A percentile compares a stretch with the other conserved stretches of the same genome.
Conservation (phyloP, 2,888 invertebrate genomes). For the Macrosiphum euphorbiae region DNA sequence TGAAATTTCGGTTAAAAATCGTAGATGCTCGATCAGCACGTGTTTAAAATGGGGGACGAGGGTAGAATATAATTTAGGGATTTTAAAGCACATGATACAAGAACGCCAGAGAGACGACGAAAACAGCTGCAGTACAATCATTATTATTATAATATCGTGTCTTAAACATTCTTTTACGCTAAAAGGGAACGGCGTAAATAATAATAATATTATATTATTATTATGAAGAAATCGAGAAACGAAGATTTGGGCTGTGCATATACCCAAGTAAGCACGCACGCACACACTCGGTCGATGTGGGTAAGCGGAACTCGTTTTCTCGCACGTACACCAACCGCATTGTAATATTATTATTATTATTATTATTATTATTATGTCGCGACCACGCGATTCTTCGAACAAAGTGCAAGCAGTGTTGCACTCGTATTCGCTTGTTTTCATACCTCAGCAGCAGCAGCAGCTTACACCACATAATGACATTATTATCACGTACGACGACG, state of each 20-base stretch:
- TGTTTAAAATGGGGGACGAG: not conserved
- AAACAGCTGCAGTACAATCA: not conserved
- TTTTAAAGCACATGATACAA: not conserved
- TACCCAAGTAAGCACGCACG: not conserved
- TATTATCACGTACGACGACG: not conserved
- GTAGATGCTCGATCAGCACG: not conserved
- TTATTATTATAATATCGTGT: too few species aligned
- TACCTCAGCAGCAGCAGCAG: not conserved
- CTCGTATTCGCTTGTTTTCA: not conserved
- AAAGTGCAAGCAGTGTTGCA: constrained; percentile 10
- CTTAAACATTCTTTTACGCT: not conserved
- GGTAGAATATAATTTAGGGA: not conserved
- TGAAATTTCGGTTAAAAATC: not conserved
- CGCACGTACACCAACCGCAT: constrained; percentile 27
- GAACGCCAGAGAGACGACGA: not conserved
- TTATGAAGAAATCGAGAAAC: not conserved
- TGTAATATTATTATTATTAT: constrained; percentile 7
- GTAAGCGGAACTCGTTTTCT: constrained; percentile 32
- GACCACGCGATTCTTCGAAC: constrained; percentile 9
- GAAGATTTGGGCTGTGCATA: not conserved
- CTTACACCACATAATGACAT: not conserved
- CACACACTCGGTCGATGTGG: not conserved
- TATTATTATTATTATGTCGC: not conserved
- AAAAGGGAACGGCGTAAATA: not conserved
- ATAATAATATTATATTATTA: not conserved